Conservation (phyloP, 2,797 vertebrate genomes). For the Micromesistius poutassou region DNA sequence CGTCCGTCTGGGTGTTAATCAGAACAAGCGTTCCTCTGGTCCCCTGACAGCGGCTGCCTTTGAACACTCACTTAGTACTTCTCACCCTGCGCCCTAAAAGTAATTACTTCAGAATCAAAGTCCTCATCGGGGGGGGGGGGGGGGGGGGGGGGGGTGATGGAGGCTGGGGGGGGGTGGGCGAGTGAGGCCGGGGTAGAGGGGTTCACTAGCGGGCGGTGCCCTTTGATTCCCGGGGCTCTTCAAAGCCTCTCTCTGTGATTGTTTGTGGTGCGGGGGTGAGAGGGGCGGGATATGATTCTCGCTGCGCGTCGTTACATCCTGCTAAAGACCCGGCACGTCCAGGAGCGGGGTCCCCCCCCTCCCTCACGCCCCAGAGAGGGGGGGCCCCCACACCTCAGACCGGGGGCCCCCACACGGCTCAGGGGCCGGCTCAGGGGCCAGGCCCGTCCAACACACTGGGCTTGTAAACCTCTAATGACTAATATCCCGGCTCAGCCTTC, state of each 20-base stretch:
- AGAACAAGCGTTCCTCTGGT: slow-evolving; percentile 60
- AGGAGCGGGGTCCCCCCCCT: too few species aligned
- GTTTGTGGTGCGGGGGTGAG: not conserved
- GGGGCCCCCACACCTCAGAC: not conserved
- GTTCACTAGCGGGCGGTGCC: slow-evolving; percentile 34
- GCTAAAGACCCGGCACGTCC: not conserved
- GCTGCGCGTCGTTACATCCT: not conserved
- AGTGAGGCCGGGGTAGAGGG: slow-evolving; percentile 45
- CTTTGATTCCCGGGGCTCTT: slow-evolving; percentile 17
- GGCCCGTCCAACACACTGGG: too few species aligned
- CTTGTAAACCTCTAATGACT: not conserved
- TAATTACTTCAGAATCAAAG: slow-evolving; percentile 63
- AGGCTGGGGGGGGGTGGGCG: slow-evolving; percentile 55
- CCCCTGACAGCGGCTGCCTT: slow-evolving; percentile 62
- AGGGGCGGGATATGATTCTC: not conserved
- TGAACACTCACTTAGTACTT: slow-evolving; percentile 71
- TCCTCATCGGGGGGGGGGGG: slow-evolving; percentile 56
- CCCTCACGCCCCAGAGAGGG: not conserved
- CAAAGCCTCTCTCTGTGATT: not conserved
- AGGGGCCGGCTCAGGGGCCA: too few species aligned
- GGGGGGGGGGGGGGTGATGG: slow-evolving; percentile 50
- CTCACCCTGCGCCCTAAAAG: slow-evolving; percentile 61
- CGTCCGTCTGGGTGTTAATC: slow-evolving; percentile 39
- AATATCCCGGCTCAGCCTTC: not conserved
- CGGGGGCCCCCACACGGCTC: too few species aligned